phyloP scores from a whole-genome alignment of 2,888 invertebrate genomes.

The Scaptomyza caliginosa region DNA sequence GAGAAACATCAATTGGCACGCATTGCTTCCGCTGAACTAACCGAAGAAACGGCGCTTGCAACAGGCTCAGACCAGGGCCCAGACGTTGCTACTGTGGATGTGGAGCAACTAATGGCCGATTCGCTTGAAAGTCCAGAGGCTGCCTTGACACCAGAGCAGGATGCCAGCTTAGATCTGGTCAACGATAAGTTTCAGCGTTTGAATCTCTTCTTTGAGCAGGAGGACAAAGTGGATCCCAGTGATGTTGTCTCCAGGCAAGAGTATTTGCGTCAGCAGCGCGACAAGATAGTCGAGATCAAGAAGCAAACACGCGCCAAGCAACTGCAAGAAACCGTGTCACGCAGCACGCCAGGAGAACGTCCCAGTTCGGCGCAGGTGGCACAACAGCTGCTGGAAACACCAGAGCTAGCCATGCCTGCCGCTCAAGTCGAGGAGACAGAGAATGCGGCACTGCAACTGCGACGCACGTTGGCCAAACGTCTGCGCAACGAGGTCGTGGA shows the following conservation, averaged over 20 bases:
- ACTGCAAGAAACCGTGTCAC: conserved; percentile 87
- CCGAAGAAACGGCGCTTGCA: conserved; percentile 46
- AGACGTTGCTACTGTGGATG: conserved; percentile 54
- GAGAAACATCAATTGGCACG: conserved; percentile 89
- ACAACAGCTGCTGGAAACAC: conserved; percentile 86
- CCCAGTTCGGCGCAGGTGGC: conserved; percentile 92
- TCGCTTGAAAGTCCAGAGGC: conserved; percentile 79
- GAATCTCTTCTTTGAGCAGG: conserved; percentile 83
- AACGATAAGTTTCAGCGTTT: conserved; percentile 81
- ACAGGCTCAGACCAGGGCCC: conserved; percentile 58
- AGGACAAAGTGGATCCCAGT: conserved; percentile 84
- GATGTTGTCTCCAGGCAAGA: conserved; percentile 92
- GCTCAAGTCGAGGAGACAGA: conserved; percentile 58
- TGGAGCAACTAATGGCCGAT: conserved; percentile 78
- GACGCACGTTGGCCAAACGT: conserved; percentile 92
- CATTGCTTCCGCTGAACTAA: conserved; percentile 42
- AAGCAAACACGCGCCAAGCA: conserved; percentile 93
- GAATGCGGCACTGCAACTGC: conserved; percentile 88
- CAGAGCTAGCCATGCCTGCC: conserved; percentile 31
- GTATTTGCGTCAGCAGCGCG: conserved; percentile 94
- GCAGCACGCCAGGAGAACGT: conserved; percentile 79
- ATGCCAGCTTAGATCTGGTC: conserved; percentile 65
- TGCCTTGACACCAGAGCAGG: conserved; percentile 77
- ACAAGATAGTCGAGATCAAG: conserved; percentile 95
- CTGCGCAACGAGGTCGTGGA: conserved; percentile 94